Evolutionary conservation across 2,797 vertebrate genomes (phyloP), one percentile per base, ranked within the genome.

Genomic region (Limosa lapponica): DNA sequence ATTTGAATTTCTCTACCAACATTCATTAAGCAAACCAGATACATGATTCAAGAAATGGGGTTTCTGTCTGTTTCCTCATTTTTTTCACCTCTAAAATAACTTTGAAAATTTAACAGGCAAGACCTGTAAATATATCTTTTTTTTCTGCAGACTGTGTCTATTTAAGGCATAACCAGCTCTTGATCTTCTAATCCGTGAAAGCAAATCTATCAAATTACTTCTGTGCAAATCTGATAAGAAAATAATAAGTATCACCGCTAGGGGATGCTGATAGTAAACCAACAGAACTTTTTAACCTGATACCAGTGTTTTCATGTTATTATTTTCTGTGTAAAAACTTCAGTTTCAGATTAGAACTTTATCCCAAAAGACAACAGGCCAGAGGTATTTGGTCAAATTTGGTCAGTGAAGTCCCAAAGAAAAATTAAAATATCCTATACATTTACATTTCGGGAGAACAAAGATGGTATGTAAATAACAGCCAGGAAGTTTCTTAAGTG

Each of bases 241-340:
- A 96, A 97, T 89, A 73, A 90, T 37, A 15, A 37, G 11, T 87
- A 48, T 24, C 8, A 59, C 97, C 98, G 46, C 97, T 91, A 97
- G 98, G 77, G 97, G 97, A 93, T 24, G 96, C 96, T 97, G 83
- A 67, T 83, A 90, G 83, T 55, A 97, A 98, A 90, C 64, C 61
- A 65, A 97, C 92, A 30, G 48, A 75, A 16, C 11, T 15, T 44
- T 34, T 58, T 20, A 5, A 15, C 16, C 18, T 34, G 25, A 6
- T 24, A 4, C 0, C 8, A 1, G 5, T 0, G 27, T 66, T 46
- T 80, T 39, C 36, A 2, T 22, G 6, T 46, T 30, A 13, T 3
- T 44, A 28, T 78, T 75, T 62, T 46, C 51, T 30, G 4, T 8
- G 8, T 6, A 22, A 69, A 87, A 89, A 55, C 25, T 71, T 58